A percentile compares a stretch with the other conserved stretches of the same genome.
phyloP scores from a whole-genome alignment of 1,140 invertebrate species.

The Conopomorpha cramerella region DNA sequence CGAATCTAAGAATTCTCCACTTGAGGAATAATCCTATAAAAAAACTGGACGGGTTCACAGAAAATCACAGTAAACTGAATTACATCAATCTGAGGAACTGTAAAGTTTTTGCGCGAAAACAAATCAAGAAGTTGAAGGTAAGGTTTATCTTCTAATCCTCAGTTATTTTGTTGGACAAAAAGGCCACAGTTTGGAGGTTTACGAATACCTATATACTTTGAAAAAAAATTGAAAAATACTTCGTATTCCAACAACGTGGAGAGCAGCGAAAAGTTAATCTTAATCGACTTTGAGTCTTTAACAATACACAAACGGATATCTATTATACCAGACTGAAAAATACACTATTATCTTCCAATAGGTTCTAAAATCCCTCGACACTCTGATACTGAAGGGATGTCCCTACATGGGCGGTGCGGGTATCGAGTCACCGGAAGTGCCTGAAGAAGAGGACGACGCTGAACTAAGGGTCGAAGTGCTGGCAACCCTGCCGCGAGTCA shows the following conservation, averaged over 20 bases:
- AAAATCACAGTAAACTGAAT: slow-evolving; percentile 33
- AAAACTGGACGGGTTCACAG: slow-evolving; percentile 49
- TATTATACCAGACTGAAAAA: too few species aligned
- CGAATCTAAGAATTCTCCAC: slow-evolving; percentile 56
- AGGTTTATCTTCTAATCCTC: too few species aligned
- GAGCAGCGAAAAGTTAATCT: too few species aligned
- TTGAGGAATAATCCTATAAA: slow-evolving; percentile 57
- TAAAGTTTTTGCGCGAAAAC: slow-evolving; percentile 47
- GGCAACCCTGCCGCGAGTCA: slow-evolving; percentile 47
- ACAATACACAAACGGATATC: too few species aligned
- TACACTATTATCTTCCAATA: too few species aligned
- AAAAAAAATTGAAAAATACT: too few species aligned
- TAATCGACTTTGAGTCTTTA: too few species aligned
- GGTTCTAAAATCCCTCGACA: slow-evolving; percentile 45
- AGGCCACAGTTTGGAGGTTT: too few species aligned
- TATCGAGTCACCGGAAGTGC: slow-evolving; percentile 24
- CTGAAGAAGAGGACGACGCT: slow-evolving; percentile 30
- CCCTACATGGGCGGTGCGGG: slow-evolving; percentile 45
- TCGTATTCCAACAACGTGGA: too few species aligned
- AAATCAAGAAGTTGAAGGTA: slow-evolving; percentile 57
- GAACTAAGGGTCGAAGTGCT: slow-evolving; percentile 46
- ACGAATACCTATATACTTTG: too few species aligned
- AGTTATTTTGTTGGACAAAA: too few species aligned
- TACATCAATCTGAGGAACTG: slow-evolving; percentile 62
- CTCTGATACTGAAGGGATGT: slow-evolving; percentile 49